A percentile compares a stretch with the other conserved stretches of the same genome.
phyloP scores from a whole-genome alignment of 2,797 vertebrate genomes.

The Rousettus madagascariensis region DNA sequence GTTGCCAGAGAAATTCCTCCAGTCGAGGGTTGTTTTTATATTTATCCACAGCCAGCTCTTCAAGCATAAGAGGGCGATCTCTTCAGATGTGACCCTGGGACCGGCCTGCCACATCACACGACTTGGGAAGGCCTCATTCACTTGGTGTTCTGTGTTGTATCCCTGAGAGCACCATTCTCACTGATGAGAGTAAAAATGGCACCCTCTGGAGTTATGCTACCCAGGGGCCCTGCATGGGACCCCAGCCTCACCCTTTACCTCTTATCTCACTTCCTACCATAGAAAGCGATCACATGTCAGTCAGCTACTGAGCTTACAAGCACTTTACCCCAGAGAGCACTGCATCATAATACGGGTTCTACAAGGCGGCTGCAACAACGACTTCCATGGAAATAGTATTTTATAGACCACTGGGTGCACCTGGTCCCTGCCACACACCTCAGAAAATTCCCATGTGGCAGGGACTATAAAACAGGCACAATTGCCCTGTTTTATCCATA shows the following conservation, averaged over 20 bases:
- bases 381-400: neutral
- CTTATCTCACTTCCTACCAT: neutral
- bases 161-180: neutral
- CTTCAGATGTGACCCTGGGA: neutral
- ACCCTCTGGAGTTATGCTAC: neutral
- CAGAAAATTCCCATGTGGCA: neutral
- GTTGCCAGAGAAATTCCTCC: constrained; percentile 65
- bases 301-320: neutral
- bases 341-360: neutral
- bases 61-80: neutral
- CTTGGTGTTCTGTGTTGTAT: no score
- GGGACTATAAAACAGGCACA: neutral
- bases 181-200: neutral
- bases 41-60: constrained; percentile 7
- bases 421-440: neutral
- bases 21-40: constrained; percentile 52
- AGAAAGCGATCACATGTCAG: neutral
- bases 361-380: neutral
- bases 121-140: neutral
- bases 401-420: neutral
- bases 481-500: neutral
- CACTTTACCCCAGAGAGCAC: neutral
- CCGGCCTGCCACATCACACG: neutral
- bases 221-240: neutral
- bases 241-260: neutral